These are phyloP conservation scores for Mylabris sibirica DNA, from an alignment of 2,888 invertebrate species.

Conservation along the genomic window DNA sequence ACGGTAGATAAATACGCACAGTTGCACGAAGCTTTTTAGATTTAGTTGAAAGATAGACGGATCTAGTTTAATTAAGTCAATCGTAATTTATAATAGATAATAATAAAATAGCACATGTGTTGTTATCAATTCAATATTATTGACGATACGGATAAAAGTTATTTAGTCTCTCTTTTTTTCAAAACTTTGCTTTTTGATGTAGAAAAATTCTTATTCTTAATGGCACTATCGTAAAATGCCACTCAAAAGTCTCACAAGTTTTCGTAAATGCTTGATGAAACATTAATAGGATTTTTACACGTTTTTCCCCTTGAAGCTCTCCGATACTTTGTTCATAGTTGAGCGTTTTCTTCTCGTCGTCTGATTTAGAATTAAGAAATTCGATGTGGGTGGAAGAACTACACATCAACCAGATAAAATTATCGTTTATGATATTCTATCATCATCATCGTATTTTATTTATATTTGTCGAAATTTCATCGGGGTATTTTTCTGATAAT, in stretches of 20 bases:
- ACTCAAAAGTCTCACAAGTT: not conserved
- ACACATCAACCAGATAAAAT: not conserved
- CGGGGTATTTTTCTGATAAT: not conserved
- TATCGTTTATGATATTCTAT: not conserved
- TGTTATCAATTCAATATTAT: not conserved
- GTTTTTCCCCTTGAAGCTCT: not conserved
- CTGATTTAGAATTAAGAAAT: not conserved
- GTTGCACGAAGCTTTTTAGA: too few relatives aligned
- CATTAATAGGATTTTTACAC: not conserved
- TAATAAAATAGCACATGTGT: not conserved
- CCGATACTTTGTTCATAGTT: not conserved
- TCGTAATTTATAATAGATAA: not conserved
- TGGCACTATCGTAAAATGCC: not conserved
- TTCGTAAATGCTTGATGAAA: not conserved
- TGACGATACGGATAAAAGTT: not conserved
- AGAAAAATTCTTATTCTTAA: not conserved
- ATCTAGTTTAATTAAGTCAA: too few relatives aligned
- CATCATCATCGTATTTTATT: not conserved
- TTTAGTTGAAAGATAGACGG: too few relatives aligned
- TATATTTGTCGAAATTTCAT: not conserved
- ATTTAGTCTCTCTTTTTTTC: not conserved
- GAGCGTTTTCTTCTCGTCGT: not conserved
- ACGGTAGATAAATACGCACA: too few relatives aligned
- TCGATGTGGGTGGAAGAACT: not conserved
- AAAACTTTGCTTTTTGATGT: not conserved